A percentile compares a stretch with the other conserved stretches of the same genome.
Evolutionary conservation across 2,113 vertebrate species (phyloP).

Genomic region (Carassius carassius): DNA sequence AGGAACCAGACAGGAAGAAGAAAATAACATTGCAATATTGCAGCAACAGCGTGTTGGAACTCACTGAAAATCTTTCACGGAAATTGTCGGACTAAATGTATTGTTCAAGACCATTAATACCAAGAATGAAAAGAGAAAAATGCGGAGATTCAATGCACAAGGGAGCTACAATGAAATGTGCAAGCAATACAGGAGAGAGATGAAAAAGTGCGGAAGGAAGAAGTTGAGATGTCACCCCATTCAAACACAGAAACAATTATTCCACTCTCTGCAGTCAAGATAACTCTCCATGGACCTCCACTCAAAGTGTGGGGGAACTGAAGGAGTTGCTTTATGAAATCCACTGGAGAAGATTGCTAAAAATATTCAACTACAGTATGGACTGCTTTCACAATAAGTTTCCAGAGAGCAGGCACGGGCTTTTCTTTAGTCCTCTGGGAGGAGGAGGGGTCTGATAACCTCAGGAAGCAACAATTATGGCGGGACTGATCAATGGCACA

Average conservation of each 20-base stretch:
- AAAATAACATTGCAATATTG: slow-evolving; percentile 20
- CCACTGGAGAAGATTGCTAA: slow-evolving; percentile 47
- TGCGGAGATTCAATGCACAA: background rate
- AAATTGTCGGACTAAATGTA: background rate
- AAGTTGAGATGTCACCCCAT: slow-evolving; percentile 34
- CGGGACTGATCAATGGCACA: slow-evolving; percentile 32
- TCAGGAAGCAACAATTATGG: slow-evolving; percentile 24
- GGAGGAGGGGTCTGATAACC: slow-evolving; percentile 7
- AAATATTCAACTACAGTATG: slow-evolving; percentile 46
- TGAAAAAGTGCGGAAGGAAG: background rate
- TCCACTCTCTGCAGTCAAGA: slow-evolving; percentile 15
- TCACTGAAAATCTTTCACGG: background rate
- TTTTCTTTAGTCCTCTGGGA: slow-evolving; percentile 30
- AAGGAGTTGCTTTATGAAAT: slow-evolving; percentile 37
- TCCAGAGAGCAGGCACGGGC: slow-evolving; percentile 37
- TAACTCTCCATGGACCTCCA: slow-evolving; percentile 43
- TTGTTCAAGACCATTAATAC: slow-evolving; percentile 15
- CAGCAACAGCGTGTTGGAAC: slow-evolving; percentile 1
- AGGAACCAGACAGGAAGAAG: slow-evolving; percentile 25
- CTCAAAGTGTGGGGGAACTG: slow-evolving; percentile 40
- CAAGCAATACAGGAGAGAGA: slow-evolving; percentile 6
- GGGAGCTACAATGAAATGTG: background rate
- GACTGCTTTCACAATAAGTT: slow-evolving; percentile 41
- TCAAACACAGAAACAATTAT: slow-evolving; percentile 53
- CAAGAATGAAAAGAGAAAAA: slow-evolving; percentile 22